phyloP scores from a whole-genome alignment of 2,113 vertebrate genomes.

The Mobula hypostoma region DNA sequence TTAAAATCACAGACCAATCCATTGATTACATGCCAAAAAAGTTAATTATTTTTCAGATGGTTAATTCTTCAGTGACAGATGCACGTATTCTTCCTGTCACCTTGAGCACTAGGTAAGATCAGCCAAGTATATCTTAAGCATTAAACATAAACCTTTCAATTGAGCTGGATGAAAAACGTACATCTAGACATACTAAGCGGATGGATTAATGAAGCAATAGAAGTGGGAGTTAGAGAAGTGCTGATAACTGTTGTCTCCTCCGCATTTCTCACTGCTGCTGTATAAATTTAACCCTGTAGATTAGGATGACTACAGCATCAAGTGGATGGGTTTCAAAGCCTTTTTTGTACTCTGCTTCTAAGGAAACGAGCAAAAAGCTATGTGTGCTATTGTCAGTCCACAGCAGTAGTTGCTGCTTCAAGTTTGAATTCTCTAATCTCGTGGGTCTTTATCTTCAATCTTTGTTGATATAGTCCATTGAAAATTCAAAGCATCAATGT shows the following conservation, averaged over 20 bases:
- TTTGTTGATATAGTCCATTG: slow-evolving; percentile 26
- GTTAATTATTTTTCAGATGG: slow-evolving; percentile 60
- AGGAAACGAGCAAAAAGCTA: not conserved
- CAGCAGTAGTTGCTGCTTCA: slow-evolving; percentile 45
- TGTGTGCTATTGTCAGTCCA: not conserved
- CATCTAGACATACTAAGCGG: not conserved
- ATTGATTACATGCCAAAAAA: slow-evolving; percentile 62
- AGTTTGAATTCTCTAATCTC: slow-evolving; percentile 46
- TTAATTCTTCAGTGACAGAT: slow-evolving; percentile 55
- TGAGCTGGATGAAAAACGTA: slow-evolving; percentile 60
- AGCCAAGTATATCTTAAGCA: slow-evolving; percentile 47
- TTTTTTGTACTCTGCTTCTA: not conserved
- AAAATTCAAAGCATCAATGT: slow-evolving; percentile 45
- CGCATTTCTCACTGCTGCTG: slow-evolving; percentile 50
- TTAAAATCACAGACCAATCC: slow-evolving; percentile 60
- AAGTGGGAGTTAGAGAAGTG: slow-evolving; percentile 44
- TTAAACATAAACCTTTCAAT: slow-evolving; percentile 50
- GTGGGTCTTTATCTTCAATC: slow-evolving; percentile 38
- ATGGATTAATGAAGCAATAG: slow-evolving; percentile 53
- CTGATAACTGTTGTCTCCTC: slow-evolving; percentile 35
- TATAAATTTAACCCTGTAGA: slow-evolving; percentile 46
- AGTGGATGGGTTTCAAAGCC: slow-evolving; percentile 31
- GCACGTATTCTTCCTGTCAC: slow-evolving; percentile 46
- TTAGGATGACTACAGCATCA: slow-evolving; percentile 16
- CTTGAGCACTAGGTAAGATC: slow-evolving; percentile 46